These are phyloP conservation scores for Oeneis ivallda DNA, from an alignment of 2,888 invertebrate species.

Conservation along the genomic window DNA sequence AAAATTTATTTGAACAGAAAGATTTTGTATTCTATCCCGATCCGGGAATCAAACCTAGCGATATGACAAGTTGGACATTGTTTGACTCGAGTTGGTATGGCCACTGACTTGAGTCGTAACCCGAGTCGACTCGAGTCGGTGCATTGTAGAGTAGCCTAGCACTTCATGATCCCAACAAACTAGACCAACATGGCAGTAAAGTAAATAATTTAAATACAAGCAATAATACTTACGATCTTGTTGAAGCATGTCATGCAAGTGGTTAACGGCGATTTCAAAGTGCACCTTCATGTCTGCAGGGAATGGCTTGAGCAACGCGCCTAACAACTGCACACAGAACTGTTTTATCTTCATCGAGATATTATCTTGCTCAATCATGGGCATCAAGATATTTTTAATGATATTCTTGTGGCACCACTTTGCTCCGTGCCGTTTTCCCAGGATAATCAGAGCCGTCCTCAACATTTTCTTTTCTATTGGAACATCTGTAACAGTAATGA, in stretches of 20 bases:
- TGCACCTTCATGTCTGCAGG: conserved; percentile 70
- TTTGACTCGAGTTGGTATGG: too few species aligned
- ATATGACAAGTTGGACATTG: too few species aligned
- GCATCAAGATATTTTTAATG: conserved; percentile 60
- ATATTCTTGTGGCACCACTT: conserved; percentile 72
- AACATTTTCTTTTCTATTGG: conserved; percentile 61
- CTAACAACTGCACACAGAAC: conserved; percentile 65
- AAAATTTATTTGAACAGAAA: too few species aligned
- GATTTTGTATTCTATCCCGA: too few species aligned
- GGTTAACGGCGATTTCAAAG: conserved; percentile 63
- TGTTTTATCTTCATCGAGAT: conserved; percentile 49
- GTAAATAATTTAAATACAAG: too few species aligned
- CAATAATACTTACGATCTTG: conserved; percentile 57
- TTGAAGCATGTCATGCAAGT: conserved; percentile 58
- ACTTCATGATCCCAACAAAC: too few species aligned
- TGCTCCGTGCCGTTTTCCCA: conserved; percentile 69
- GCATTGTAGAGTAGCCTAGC: too few species aligned
- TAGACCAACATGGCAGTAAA: too few species aligned
- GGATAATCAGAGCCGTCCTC: conserved; percentile 60
- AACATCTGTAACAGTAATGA: conserved; percentile 51
- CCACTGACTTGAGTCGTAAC: too few species aligned
- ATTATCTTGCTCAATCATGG: conserved; percentile 58
- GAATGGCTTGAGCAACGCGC: conserved; percentile 69
- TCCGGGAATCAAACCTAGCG: too few species aligned
- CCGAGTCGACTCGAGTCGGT: too few species aligned